These are phyloP conservation scores for Drosophila burlai DNA, from an alignment of 1,140 invertebrate species.

Conservation along the genomic window DNA sequence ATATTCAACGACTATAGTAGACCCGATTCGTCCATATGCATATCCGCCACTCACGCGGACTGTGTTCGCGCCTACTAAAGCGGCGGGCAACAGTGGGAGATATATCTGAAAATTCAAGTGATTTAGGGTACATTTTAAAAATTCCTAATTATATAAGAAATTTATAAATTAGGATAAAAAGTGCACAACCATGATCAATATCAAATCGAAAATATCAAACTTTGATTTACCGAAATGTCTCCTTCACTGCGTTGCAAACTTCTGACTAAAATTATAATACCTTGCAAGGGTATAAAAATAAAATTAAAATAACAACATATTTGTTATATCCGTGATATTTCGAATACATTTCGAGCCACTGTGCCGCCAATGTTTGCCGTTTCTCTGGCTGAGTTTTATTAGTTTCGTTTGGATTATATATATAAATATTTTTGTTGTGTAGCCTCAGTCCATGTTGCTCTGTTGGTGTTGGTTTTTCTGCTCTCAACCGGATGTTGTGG, in stretches of 20 bases:
- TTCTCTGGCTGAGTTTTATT: constrained; percentile 59
- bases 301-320: background rate
- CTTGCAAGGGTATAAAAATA: too few species aligned
- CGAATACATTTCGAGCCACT: constrained; percentile 21
- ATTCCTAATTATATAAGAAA: too few species aligned
- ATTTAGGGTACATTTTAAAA: too few species aligned
- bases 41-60: constrained; percentile 70
- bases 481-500: constrained; percentile 80
- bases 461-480: constrained; percentile 54
- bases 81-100: background rate
- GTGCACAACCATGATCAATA: too few species aligned
- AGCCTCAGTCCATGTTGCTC: constrained; percentile 19
- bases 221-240: too few species aligned
- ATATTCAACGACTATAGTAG: constrained; percentile 13
- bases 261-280: too few species aligned
- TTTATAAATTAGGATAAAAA: too few species aligned
- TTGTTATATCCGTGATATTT: too few species aligned
- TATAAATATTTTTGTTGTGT: constrained; percentile 38
- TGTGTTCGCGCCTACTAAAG: constrained; percentile 57
- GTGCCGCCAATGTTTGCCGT: constrained; percentile 39
- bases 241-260: too few species aligned
- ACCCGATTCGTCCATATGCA: constrained; percentile 61
- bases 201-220: too few species aligned
- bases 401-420: constrained; percentile 68
- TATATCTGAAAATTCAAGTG: background rate